Evolutionary conservation across 1,140 invertebrate genomes (phyloP).

Genomic region (fruit fly (Drosophila melanogaster)): DNA sequence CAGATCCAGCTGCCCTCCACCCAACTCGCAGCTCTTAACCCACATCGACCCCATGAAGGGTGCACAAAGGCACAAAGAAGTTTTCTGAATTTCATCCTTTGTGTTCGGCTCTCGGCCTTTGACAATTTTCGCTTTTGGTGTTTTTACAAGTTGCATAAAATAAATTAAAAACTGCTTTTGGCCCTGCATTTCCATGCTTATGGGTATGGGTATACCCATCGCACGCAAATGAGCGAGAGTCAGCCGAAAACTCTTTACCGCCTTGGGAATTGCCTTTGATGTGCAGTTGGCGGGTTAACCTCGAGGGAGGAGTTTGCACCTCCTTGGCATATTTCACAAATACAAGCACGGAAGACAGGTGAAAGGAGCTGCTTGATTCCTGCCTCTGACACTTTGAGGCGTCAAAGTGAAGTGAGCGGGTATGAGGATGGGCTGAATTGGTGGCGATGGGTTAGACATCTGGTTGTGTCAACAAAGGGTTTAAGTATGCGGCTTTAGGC

Average conservation of each 20-base stretch:
- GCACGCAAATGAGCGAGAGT: slow-evolving; percentile 45
- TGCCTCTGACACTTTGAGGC: slow-evolving; percentile 41
- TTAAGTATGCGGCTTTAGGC: slow-evolving; percentile 50
- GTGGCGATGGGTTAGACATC: slow-evolving; percentile 15
- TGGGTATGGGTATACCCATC: slow-evolving; percentile 16
- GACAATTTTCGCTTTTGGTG: slow-evolving; percentile 63
- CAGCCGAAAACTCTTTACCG: slow-evolving; percentile 38
- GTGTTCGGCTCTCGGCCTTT: slow-evolving; percentile 51
- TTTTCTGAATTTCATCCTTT: slow-evolving; percentile 54
- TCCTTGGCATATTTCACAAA: slow-evolving; percentile 63
- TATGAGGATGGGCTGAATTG: not conserved
- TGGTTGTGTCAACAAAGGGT: slow-evolving; percentile 67
- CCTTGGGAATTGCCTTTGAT: slow-evolving; percentile 72
- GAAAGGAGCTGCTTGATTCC: slow-evolving; percentile 36
- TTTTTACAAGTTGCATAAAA: slow-evolving; percentile 69
- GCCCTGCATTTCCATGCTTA: slow-evolving; percentile 60
- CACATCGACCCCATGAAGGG: not conserved
- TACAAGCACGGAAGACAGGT: slow-evolving; percentile 58
- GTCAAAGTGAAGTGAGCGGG: slow-evolving; percentile 33
- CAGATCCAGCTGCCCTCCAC: slow-evolving; percentile 12
- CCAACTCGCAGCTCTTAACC: slow-evolving; percentile 17
- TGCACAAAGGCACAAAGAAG: slow-evolving; percentile 24
- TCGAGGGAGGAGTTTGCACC: slow-evolving; percentile 25
- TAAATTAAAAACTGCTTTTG: slow-evolving; percentile 80
- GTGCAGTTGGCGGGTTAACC: slow-evolving; percentile 49